Base-by-base conservation (phyloP, 2,888 invertebrate species). In the Tetrapedia diversipes region DNA sequence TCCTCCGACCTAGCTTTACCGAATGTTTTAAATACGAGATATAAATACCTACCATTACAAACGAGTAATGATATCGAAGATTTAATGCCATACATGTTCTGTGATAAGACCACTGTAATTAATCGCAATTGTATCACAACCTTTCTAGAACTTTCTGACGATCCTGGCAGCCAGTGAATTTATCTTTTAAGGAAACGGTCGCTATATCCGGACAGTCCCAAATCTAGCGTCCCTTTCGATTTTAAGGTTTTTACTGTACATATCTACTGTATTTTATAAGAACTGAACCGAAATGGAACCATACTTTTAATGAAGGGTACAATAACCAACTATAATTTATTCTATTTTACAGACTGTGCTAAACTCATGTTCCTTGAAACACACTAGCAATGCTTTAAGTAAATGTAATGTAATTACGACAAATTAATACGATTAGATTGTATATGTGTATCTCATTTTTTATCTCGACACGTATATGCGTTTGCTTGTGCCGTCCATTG, bases 61-160 rank as follows among this genome's bases (percentile, higher is more conserved):
- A 86, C 86, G 86, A 88, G 89, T 86, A 87, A 90, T 87, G 89
- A 90, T 90, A 91, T 75, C 34, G 75, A 75, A 53, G 86, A 88
- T 91, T 91, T 91, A 91, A 92, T 92, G 92, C 92, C 92, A 92
- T 92, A 92, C 91, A 91, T 92, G 91, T 92, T 92, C 92, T 92
- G 92, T 92, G 92, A 92, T 92, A 92, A 92, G 92, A 91, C 91
- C 91, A 90, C 90, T 91, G 89, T 91, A 90, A 91, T 90, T 90
- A 63, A 91, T 89, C 89, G 89, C 90, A 91, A 91, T 88, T 88
- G 86, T 90, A 89, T 51, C 63, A 57, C 47, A 47, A 65, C 66
- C 70, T 81, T 76, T 82, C 74, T 83, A 83, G 80, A 82, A 75
- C 63, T 74, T 79, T 80, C 71, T 82, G 87, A 87, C 85, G 85